These are phyloP conservation scores for Boloria selene DNA, from an alignment of 2,888 invertebrate genomes.

Conservation along the genomic window DNA sequence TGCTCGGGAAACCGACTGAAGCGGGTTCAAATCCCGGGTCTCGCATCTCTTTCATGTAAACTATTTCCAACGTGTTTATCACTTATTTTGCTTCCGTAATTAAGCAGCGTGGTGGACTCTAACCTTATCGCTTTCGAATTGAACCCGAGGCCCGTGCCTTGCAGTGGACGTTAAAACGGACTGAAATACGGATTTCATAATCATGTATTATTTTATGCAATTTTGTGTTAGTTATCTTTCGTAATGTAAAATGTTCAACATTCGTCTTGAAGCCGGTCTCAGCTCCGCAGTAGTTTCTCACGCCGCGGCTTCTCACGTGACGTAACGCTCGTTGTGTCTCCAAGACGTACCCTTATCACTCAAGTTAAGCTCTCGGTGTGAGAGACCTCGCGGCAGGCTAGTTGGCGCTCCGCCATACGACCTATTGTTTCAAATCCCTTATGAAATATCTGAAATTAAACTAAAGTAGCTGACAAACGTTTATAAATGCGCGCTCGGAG, in stretches of 20 bases:
- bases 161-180: too few relatives aligned
- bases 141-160: too few relatives aligned
- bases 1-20: too few relatives aligned
- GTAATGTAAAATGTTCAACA: background rate
- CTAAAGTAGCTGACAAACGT: slow-evolving; percentile 7
- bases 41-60: too few relatives aligned
- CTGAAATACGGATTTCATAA: too few relatives aligned
- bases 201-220: slow-evolving; percentile 6
- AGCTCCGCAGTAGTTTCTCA: background rate
- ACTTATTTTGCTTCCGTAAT: too few relatives aligned
- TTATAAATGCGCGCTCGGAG: background rate
- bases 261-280: background rate
- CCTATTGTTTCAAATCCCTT: background rate
- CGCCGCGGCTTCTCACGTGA: background rate
- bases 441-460: background rate
- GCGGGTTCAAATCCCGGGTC: too few relatives aligned
- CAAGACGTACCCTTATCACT: slow-evolving; percentile 2
- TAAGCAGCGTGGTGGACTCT: too few relatives aligned
- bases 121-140: too few relatives aligned
- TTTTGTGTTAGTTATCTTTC: background rate
- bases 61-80: too few relatives aligned
- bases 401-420: background rate
- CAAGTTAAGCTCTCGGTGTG: background rate
- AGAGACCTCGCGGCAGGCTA: background rate
- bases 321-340: background rate